phyloP scores from a whole-genome alignment of 2,888 invertebrate genomes.

The Cancer borealis region DNA sequence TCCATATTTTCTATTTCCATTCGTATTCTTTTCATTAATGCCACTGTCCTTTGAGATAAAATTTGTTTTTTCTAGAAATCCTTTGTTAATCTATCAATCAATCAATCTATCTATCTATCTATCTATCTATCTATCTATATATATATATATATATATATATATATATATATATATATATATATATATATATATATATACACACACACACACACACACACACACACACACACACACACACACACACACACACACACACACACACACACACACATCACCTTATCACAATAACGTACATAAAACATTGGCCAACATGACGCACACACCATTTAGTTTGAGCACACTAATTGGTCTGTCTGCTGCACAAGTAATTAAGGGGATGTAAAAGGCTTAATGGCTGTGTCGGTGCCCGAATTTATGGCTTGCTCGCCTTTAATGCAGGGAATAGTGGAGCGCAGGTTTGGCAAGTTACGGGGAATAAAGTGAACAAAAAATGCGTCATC shows the following conservation, averaged over 20 bases:
- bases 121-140: conserved; percentile 42
- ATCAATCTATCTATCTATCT: not conserved
- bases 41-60: not conserved
- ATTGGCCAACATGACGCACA: not conserved
- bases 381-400: conserved; percentile 49
- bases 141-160: conserved; percentile 60
- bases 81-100: too few species aligned
- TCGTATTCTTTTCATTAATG: not conserved
- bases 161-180: conserved; percentile 58
- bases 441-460: not conserved
- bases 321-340: not conserved
- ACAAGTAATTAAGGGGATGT: conserved; percentile 44
- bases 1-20: not conserved
- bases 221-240: too few species aligned
- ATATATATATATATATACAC: conserved; percentile 39
- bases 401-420: conserved; percentile 47
- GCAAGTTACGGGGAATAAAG: not conserved
- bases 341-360: conserved; percentile 56
- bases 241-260: not conserved
- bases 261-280: not conserved
- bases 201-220: not conserved
- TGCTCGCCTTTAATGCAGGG: not conserved
- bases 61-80: not conserved
- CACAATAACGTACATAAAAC: not conserved
- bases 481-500: not conserved